These are phyloP conservation scores for Corynorhinus townsendii DNA, from an alignment of 2,113 vertebrate species.

Conservation along the genomic window DNA sequence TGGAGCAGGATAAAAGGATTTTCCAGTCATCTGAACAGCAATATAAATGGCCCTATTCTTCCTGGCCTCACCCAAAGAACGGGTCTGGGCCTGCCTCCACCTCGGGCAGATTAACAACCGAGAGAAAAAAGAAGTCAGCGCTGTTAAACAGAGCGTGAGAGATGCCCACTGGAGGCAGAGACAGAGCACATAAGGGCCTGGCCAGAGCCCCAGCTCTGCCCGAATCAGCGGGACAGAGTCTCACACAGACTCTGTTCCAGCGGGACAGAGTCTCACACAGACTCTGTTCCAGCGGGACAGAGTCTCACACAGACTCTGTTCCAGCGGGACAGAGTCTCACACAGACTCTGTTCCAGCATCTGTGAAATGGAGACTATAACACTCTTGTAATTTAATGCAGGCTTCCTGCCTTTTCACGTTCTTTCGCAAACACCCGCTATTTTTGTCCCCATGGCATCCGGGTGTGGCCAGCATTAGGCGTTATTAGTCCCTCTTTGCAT, in stretches of 20 bases:
- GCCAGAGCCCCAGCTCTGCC: neutral
- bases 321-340: neutral
- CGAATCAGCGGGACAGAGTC: neutral
- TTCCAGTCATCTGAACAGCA: constrained; percentile 51
- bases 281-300: neutral
- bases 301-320: neutral
- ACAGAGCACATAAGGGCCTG: neutral
- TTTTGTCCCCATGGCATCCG: neutral
- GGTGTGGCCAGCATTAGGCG: neutral
- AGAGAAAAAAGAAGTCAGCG: constrained; percentile 47
- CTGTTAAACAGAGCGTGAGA: neutral
- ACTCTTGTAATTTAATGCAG: neutral
- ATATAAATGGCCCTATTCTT: constrained; percentile 57
- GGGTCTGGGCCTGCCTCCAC: constrained; percentile 19
- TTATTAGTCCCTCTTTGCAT: neutral
- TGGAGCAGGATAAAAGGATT: constrained; percentile 50
- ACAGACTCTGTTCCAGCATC: neutral
- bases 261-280: neutral
- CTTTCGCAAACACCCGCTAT: neutral
- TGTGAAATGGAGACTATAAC: neutral
- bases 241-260: neutral
- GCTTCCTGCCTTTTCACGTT: neutral
- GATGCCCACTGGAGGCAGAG: neutral
- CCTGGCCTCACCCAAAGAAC: constrained; percentile 29
- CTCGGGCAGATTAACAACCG: neutral